Conservation (phyloP, 1,140 invertebrate genomes). For the Trialeurodes vaporariorum region DNA sequence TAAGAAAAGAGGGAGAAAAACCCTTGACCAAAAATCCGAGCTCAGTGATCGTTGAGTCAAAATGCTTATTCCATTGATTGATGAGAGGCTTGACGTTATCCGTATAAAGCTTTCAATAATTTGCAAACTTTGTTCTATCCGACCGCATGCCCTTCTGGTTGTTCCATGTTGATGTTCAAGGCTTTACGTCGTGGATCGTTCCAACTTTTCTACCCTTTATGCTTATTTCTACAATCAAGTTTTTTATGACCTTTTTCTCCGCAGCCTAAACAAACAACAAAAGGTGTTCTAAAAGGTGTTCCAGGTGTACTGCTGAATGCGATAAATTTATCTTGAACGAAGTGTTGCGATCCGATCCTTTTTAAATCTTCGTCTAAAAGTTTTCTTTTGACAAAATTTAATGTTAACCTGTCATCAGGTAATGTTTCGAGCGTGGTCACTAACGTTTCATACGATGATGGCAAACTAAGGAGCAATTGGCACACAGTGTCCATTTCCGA, state of each 20-base stretch:
- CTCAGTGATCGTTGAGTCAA: no score
- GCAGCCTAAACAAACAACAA: background rate
- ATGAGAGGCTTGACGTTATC: no score
- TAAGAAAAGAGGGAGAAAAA: no score
- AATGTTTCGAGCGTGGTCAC: constrained; percentile 19
- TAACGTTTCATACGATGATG: constrained; percentile 10
- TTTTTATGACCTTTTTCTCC: constrained; percentile 2
- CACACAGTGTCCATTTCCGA: constrained; percentile 7
- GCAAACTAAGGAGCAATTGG: constrained; percentile 10
- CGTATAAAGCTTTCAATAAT: no score
- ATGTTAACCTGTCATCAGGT: constrained; percentile 16
- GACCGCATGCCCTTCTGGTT: no score
- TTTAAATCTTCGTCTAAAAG: constrained; percentile 25
- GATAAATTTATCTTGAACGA: background rate
- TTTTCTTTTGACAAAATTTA: constrained; percentile 24
- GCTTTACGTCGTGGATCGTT: no score
- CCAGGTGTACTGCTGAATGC: no score
- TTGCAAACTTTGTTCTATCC: no score
- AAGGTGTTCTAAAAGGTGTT: background rate
- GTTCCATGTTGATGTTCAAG: no score
- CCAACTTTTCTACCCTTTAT: no score
- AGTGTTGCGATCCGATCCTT: background rate
- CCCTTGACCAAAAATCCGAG: no score
- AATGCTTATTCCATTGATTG: no score
- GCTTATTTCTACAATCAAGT: constrained; percentile 6